Evolutionary conservation across 2,888 invertebrate species (phyloP), one percentile per base, ranked within the genome.

Genomic region (Zelleria hepariella): DNA sequence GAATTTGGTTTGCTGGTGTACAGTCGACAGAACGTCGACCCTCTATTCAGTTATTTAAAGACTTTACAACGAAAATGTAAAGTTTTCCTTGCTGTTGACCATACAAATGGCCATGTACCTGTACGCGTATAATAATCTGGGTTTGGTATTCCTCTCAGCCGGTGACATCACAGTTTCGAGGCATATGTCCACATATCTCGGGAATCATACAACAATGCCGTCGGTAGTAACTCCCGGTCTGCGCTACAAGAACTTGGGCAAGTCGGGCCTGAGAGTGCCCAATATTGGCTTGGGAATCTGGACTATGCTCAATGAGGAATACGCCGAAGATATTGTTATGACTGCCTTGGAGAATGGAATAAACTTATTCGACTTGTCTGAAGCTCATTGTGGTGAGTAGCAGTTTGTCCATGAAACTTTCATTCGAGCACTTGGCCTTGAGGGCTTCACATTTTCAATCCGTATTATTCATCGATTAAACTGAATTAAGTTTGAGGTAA

Each of bases 321-420:
- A 94, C 72, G 95, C 97, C 2, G 98, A 98, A 81, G 96, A 97
- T 67, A 94, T 98, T 63, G 91, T 98, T 53, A 94, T 95, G 70
- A 91, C 97, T 64, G 98, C 98, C 48, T 94, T 98, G 73, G 98
- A 98, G 76, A 96, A 96, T 77, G 98, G 98, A 60, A 96, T 98
- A 73, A 98, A 98, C 82, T 91, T 98, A 61, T 98, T 98, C 84
- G 98, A 98, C 86, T 91, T 98, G 62, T 97, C 97, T 15, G 98
- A 98, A 84, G 97, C 97, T 15, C 95, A 96, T 83, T 95, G 95
- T 71, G 92, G 92, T 92, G 75, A 77, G 77, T 6, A n/a, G n/a
- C n/a, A n/a, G n/a, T n/a, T n/a, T n/a, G n/a, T n/a, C n/a, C n/a
- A n/a, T n/a, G n/a, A n/a, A n/a, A n/a, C n/a, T 18, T 1, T 51